These are phyloP conservation scores for Aegotheles bennettii DNA, from an alignment of 2,113 vertebrate genomes.

Conservation along the genomic window DNA sequence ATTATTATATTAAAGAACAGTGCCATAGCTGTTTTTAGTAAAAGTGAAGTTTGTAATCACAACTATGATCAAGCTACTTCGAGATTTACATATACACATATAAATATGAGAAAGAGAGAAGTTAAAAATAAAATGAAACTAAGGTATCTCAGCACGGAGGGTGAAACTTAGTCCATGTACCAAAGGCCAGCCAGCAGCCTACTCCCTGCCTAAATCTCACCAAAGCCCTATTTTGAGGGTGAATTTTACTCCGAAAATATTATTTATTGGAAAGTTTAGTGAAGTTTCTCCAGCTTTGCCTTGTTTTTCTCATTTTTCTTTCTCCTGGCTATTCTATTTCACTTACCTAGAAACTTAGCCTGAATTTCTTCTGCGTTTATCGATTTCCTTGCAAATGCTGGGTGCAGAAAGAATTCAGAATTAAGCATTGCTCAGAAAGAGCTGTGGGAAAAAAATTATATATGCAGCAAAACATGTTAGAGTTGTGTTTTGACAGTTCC, in stretches of 20 bases:
- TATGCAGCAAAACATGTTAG: slow-evolving; percentile 57
- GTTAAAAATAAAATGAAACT: neutral
- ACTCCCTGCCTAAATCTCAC: neutral
- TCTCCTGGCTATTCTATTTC: neutral
- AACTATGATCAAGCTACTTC: slow-evolving; percentile 64
- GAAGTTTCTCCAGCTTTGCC: neutral
- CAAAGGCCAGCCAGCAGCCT: neutral
- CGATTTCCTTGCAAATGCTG: neutral
- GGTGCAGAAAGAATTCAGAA: slow-evolving; percentile 32
- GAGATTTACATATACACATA: slow-evolving; percentile 35
- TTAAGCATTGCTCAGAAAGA: neutral
- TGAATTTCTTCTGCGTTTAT: neutral
- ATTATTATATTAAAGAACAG: slow-evolving; percentile 77
- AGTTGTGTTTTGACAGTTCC: slow-evolving; percentile 57
- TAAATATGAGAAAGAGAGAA: neutral
- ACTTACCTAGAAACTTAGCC: neutral
- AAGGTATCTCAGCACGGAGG: neutral
- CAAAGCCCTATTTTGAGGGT: neutral
- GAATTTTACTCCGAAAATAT: neutral
- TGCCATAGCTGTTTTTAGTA: slow-evolving; percentile 66
- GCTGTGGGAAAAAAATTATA: slow-evolving; percentile 62
- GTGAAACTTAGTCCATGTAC: neutral
- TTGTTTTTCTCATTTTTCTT: neutral
- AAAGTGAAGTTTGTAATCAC: slow-evolving; percentile 66
- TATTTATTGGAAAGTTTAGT: neutral